A percentile compares a stretch with the other conserved stretches of the same genome.
These are phyloP conservation scores for Junonia oenone DNA, from an alignment of 2,888 invertebrate genomes.

Conservation along the genomic window DNA sequence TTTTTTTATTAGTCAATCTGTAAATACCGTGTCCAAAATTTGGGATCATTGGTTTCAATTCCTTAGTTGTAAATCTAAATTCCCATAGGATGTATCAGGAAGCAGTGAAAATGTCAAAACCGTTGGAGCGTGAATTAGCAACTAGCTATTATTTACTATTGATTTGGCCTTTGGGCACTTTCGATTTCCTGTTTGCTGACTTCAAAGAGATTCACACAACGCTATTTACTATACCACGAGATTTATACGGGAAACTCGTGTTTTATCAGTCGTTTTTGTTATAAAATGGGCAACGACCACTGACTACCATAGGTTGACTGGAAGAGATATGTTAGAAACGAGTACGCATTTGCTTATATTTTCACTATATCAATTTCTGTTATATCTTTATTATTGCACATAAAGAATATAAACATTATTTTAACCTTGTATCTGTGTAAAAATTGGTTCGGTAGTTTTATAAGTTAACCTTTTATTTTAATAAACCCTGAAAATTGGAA, in stretches of 20 bases:
- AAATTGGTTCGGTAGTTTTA: too few species aligned
- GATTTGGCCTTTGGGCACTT: conserved; percentile 4
- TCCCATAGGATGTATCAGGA: neutral
- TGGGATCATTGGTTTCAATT: neutral
- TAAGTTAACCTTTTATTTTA: too few species aligned
- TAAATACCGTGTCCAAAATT: neutral
- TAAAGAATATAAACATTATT: too few species aligned
- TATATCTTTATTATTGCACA: too few species aligned
- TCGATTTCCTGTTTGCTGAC: conserved; percentile 9
- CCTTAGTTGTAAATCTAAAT: neutral
- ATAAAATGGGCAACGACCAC: too few species aligned
- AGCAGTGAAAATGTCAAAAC: conserved; percentile 3
- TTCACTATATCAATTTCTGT: too few species aligned
- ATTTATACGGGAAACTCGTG: neutral
- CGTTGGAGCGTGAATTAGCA: neutral
- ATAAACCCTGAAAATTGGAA: too few species aligned
- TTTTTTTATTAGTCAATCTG: neutral
- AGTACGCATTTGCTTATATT: too few species aligned
- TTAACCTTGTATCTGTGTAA: too few species aligned
- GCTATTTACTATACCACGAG: neutral
- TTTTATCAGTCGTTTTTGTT: neutral
- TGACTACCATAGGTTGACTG: too few species aligned
- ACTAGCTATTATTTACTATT: conserved; percentile 1
- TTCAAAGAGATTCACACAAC: conserved; percentile 7
- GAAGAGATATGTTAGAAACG: too few species aligned